A percentile compares a stretch with the other conserved stretches of the same genome.
These are phyloP conservation scores for Uloborus plumipes DNA, from an alignment of 2,888 invertebrate genomes.

Conservation along the genomic window DNA sequence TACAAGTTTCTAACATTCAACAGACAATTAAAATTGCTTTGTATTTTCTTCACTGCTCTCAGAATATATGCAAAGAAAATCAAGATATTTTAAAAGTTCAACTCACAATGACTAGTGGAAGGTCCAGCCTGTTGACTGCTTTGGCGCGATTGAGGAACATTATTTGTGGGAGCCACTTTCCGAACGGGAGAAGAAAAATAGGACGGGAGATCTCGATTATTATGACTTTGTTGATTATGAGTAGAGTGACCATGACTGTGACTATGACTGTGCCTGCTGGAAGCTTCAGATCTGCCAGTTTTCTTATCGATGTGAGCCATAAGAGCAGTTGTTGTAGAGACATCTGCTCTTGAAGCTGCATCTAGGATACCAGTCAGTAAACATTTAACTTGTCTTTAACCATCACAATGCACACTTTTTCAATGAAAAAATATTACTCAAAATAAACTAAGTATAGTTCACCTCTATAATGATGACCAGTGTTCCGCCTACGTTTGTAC, in stretches of 20 bases:
- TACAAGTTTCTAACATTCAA: neutral
- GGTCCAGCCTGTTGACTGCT: conserved; percentile 50
- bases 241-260: conserved; percentile 54
- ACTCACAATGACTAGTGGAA: conserved; percentile 65
- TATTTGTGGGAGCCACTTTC: conserved; percentile 63
- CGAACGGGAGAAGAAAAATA: conserved; percentile 65
- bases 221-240: conserved; percentile 51
- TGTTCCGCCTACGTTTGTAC: conserved; percentile 58
- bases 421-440: neutral
- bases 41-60: no score
- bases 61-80: no score
- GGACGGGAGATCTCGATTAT: conserved; percentile 64
- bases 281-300: conserved; percentile 51
- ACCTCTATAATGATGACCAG: conserved; percentile 64
- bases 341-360: conserved; percentile 62
- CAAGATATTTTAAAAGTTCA: neutral
- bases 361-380: conserved; percentile 7
- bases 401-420: neutral
- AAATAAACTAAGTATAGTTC: neutral
- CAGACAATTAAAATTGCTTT: neutral
- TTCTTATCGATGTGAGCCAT: conserved; percentile 65
- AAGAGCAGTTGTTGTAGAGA: conserved; percentile 64
- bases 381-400: neutral
- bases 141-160: conserved; percentile 57
- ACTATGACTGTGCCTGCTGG: conserved; percentile 30